phyloP scores from a whole-genome alignment of 1,140 invertebrate genomes.

The Elymnias hypermnestra region DNA sequence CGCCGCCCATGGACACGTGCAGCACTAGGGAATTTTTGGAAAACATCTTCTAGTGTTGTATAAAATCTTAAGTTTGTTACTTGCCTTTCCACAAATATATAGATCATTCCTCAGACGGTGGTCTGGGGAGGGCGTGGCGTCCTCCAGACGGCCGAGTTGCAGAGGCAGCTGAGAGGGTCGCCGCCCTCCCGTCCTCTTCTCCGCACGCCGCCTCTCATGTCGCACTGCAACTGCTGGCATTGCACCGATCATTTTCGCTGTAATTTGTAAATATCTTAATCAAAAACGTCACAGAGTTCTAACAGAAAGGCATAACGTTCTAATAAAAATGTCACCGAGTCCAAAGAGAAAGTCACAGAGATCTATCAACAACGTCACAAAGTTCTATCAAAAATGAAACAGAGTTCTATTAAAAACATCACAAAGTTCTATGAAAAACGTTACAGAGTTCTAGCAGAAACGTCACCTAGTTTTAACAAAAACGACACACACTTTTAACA shows the following conservation, averaged over 20 bases:
- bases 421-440: neutral
- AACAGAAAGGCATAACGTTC: no score
- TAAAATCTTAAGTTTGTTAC: neutral
- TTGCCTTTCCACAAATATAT: constrained; percentile 84
- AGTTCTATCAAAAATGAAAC: no score
- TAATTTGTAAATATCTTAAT: constrained; percentile 9
- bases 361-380: no score
- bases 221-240: constrained; percentile 91
- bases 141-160: constrained; percentile 79
- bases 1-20: no score
- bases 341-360: no score
- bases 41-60: neutral
- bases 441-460: neutral
- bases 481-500: no score
- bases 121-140: constrained; percentile 78
- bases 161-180: constrained; percentile 81
- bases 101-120: constrained; percentile 78
- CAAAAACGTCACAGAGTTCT: neutral
- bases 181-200: constrained; percentile 78
- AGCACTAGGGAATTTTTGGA: no score
- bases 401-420: no score
- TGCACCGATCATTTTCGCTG: constrained; percentile 86
- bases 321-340: no score
- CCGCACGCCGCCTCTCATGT: constrained; percentile 85
- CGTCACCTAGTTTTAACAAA: no score